A percentile compares a stretch with the other conserved stretches of the same genome.
Conservation (phyloP, 2,113 vertebrate genomes). For the Hypocryptadius cinnamomeus region DNA sequence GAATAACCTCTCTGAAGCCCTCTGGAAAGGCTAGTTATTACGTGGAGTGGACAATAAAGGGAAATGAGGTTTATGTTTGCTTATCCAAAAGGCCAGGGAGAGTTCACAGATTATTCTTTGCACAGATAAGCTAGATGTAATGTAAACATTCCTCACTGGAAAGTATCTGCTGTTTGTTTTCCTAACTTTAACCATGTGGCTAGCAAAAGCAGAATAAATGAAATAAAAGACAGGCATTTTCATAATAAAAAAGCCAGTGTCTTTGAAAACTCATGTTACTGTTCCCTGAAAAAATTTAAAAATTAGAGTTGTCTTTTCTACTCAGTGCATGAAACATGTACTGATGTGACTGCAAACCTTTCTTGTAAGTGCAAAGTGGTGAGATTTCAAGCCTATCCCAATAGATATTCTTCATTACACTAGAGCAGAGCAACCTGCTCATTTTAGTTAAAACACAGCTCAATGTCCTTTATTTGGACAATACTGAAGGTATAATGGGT, state of each 20-base stretch:
- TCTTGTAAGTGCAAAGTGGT: background rate
- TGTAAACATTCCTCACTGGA: conserved; percentile 48
- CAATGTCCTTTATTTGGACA: background rate
- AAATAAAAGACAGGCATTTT: background rate
- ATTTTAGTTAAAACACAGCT: background rate
- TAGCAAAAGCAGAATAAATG: conserved; percentile 28
- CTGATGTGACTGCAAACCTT: background rate
- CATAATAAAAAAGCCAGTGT: background rate
- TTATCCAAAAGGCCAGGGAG: conserved; percentile 46
- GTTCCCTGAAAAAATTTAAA: background rate
- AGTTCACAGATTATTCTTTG: conserved; percentile 66
- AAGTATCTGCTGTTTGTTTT: conserved; percentile 57
- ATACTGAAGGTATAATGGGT: background rate
- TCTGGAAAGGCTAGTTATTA: conserved; percentile 45
- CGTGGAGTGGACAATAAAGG: conserved; percentile 56
- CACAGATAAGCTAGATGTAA: conserved; percentile 58
- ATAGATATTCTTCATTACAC: background rate
- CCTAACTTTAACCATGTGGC: conserved; percentile 47
- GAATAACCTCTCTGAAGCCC: conserved; percentile 30
- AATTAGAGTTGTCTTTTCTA: background rate
- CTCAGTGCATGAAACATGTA: background rate
- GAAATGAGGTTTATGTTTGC: conserved; percentile 60
- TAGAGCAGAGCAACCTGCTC: background rate
- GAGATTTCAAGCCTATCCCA: background rate
- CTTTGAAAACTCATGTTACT: background rate